Evolutionary conservation across 2,888 invertebrate genomes (phyloP).

Genomic region (Mythimna vitellina): DNA sequence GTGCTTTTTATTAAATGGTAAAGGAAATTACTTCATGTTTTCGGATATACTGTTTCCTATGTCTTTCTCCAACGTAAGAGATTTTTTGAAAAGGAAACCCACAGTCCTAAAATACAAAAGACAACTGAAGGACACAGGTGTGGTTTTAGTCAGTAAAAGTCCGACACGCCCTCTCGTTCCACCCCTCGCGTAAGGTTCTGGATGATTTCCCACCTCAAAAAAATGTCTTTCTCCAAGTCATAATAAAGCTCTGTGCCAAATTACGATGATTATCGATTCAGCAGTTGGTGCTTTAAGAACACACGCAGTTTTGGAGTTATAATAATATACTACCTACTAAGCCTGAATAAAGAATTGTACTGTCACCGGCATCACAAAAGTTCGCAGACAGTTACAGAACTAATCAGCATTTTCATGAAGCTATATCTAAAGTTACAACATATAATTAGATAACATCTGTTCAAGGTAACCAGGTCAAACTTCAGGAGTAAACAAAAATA

Average conservation of each 20-base stretch:
- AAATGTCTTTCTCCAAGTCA: too few species aligned
- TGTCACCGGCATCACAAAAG: conserved; percentile 5
- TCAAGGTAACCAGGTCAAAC: conserved; percentile 38
- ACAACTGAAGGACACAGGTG: too few species aligned
- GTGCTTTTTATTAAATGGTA: neutral
- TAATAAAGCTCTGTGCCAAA: neutral
- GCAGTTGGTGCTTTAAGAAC: neutral
- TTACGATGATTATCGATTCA: neutral
- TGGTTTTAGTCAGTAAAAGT: too few species aligned
- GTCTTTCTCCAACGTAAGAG: neutral
- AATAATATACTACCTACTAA: neutral
- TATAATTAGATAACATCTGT: conserved; percentile 2
- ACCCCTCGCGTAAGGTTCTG: too few species aligned
- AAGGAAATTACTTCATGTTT: too few species aligned
- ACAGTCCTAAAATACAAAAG: too few species aligned
- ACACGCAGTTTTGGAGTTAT: neutral
- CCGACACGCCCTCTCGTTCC: too few species aligned
- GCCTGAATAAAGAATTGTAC: neutral
- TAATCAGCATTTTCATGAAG: conserved; percentile 30
- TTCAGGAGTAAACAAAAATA: conserved; percentile 36
- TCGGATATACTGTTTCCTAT: neutral
- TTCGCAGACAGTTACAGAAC: conserved; percentile 9
- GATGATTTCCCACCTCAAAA: too few species aligned
- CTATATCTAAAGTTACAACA: conserved; percentile 8
- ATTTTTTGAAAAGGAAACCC: too few species aligned